These are phyloP conservation scores for Chaetoderma sp. DNA, from an alignment of 2,888 invertebrate species.

Conservation along the genomic window DNA sequence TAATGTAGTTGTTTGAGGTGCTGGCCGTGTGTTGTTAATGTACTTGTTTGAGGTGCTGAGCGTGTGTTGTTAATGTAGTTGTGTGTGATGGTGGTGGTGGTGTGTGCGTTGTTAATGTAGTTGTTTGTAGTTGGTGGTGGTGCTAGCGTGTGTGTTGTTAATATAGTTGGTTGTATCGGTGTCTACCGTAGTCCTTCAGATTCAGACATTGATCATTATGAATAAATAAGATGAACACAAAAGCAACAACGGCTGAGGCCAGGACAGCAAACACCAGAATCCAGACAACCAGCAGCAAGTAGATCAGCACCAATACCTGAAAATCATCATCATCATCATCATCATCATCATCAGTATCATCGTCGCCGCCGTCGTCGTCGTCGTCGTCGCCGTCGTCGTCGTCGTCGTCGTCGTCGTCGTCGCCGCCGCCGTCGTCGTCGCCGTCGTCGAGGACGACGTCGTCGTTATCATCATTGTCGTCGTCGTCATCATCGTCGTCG, in stretches of 20 bases:
- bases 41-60: too few species aligned
- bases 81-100: too few species aligned
- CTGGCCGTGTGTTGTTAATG: too few species aligned
- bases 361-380: not conserved
- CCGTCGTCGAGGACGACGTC: not conserved
- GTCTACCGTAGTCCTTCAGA: conserved; percentile 55
- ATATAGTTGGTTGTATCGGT: too few species aligned
- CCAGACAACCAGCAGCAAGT: conserved; percentile 53
- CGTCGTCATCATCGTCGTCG: not conserved
- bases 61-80: too few species aligned
- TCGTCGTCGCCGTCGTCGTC: not conserved
- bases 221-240: conserved; percentile 41
- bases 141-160: too few species aligned
- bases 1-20: too few species aligned
- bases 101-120: too few species aligned
- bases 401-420: not conserved
- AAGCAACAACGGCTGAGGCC: conserved; percentile 48
- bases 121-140: too few species aligned
- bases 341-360: too few species aligned
- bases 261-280: conserved; percentile 46
- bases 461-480: not conserved
- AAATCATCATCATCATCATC: conserved; percentile 12
- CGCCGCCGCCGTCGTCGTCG: not conserved
- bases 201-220: conserved; percentile 44
- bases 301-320: conserved; percentile 54